These are phyloP conservation scores for Brevimyrus niger DNA, from an alignment of 2,113 vertebrate species.

Conservation along the genomic window DNA sequence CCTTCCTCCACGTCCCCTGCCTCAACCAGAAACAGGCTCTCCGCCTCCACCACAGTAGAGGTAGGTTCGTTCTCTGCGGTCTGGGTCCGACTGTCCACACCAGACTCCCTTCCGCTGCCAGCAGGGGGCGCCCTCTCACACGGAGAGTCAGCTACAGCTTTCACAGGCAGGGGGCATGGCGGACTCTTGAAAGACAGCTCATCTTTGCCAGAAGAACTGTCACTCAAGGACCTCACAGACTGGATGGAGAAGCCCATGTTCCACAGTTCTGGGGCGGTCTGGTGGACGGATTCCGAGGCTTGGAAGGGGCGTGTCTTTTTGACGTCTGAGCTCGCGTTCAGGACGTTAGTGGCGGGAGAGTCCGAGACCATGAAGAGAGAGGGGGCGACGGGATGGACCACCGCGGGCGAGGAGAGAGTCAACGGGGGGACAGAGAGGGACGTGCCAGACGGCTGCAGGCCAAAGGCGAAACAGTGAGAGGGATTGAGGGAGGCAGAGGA, in stretches of 20 bases:
- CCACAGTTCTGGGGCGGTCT: background rate
- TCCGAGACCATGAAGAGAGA: background rate
- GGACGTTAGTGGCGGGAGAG: background rate
- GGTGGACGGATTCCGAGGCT: background rate
- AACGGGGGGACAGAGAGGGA: background rate
- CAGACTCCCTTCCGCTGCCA: background rate
- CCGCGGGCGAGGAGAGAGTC: background rate
- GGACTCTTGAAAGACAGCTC: background rate
- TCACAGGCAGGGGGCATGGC: constrained; percentile 23
- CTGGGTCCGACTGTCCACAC: constrained; percentile 10
- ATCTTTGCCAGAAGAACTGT: background rate
- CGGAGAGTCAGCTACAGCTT: constrained; percentile 39
- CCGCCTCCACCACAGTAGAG: constrained; percentile 28
- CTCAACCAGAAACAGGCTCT: background rate
- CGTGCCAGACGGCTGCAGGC: background rate
- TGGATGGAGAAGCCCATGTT: background rate
- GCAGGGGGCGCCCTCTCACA: constrained; percentile 28
- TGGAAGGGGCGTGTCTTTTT: background rate
- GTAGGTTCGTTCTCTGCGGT: constrained; percentile 28
- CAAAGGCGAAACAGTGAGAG: background rate
- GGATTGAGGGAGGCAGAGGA: background rate
- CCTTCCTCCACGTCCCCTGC: background rate
- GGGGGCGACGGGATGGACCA: background rate
- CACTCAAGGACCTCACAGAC: background rate
- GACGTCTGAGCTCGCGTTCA: background rate